These are phyloP conservation scores for Phainopepla nitens DNA, from an alignment of 2,113 vertebrate species.

Conservation along the genomic window DNA sequence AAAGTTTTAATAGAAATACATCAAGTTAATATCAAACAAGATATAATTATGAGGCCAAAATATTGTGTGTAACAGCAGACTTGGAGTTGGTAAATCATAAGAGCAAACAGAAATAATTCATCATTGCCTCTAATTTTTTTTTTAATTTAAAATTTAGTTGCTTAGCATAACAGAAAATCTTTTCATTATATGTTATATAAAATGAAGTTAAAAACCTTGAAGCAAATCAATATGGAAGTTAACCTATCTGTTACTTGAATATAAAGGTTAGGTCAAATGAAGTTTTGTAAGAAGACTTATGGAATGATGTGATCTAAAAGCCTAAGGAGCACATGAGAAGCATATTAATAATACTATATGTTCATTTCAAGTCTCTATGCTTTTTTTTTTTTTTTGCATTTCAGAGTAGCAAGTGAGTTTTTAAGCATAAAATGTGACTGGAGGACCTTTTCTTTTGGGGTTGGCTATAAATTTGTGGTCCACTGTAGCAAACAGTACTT, in stretches of 20 bases:
- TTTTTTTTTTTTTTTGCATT: neutral
- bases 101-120: neutral
- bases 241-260: neutral
- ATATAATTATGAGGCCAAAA: neutral
- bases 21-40: neutral
- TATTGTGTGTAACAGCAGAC: neutral
- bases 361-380: neutral
- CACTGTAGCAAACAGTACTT: neutral
- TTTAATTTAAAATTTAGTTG: neutral
- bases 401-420: neutral
- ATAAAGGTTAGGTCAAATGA: neutral
- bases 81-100: neutral
- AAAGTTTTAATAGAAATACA: constrained; percentile 30
- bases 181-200: neutral
- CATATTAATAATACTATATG: neutral
- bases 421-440: neutral
- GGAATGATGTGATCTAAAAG: neutral
- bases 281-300: neutral
- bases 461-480: neutral
- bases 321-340: neutral
- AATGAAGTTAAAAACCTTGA: neutral
- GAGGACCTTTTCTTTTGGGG: neutral
- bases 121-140: neutral
- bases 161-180: neutral
- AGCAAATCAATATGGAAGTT: neutral